These are phyloP conservation scores for Pollenia amentaria DNA, from an alignment of 2,888 invertebrate species.

Conservation along the genomic window DNA sequence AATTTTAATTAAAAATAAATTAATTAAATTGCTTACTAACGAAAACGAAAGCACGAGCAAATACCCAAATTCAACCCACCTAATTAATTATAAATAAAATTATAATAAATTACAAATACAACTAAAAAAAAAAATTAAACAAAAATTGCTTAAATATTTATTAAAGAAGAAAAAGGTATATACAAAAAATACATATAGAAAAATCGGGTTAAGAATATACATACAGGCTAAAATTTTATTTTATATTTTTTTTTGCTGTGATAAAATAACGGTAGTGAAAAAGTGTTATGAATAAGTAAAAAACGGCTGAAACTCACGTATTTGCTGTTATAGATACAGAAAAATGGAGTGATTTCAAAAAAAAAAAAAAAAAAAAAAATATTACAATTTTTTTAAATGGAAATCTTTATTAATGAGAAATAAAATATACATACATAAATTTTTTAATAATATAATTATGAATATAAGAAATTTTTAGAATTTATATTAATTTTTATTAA, in stretches of 20 bases:
- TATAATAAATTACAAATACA: conserved; percentile 41
- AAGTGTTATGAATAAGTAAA: conserved; percentile 55
- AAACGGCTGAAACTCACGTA: conserved; percentile 40
- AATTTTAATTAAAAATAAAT: not conserved
- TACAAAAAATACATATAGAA: conserved; percentile 37
- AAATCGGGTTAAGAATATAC: conserved; percentile 52
- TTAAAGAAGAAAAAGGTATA: conserved; percentile 48
- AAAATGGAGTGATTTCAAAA: conserved; percentile 62
- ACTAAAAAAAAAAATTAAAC: not conserved
- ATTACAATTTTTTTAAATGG: not conserved
- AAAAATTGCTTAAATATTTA: conserved; percentile 22
- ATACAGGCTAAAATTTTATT: conserved; percentile 24
- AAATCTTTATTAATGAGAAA: not conserved
- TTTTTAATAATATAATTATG: not conserved
- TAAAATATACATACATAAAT: not conserved
- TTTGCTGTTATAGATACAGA: conserved; percentile 72
- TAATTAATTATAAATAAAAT: conserved; percentile 65
- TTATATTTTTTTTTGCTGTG: not conserved
- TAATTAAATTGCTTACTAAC: conserved; percentile 3
- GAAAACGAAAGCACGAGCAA: conserved; percentile 19
- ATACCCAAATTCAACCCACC: conserved; percentile 69
- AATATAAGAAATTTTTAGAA: conserved; percentile 8
- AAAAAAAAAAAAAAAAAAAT: conserved; percentile 10
- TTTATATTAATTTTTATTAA: not conserved
- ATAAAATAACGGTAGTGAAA: conserved; percentile 56